Percentiles rank a stretch among this genome's conserved stretches.
These are phyloP conservation scores for Herminia tarsipennalis DNA, from an alignment of 2,888 invertebrate species.

Conservation along the genomic window DNA sequence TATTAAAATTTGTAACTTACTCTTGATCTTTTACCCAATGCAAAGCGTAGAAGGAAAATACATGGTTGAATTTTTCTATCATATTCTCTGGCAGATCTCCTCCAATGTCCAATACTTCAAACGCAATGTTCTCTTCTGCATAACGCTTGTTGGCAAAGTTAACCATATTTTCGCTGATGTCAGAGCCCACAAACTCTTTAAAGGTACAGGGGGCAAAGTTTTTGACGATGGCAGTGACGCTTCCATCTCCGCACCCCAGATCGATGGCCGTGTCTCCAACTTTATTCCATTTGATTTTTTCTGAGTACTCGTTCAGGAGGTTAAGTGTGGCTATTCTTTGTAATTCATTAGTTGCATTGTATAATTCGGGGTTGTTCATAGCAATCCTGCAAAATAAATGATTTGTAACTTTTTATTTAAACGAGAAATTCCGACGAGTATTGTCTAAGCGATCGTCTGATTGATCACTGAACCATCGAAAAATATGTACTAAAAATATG, in stretches of 20 bases:
- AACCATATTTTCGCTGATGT: slow-evolving; percentile 89
- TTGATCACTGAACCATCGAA: too few relatives aligned
- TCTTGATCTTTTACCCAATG: slow-evolving; percentile 41
- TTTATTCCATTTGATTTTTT: slow-evolving; percentile 82
- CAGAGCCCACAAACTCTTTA: slow-evolving; percentile 85
- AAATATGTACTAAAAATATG: too few relatives aligned
- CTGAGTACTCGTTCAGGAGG: slow-evolving; percentile 87
- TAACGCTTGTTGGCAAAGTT: slow-evolving; percentile 85
- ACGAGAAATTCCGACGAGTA: too few relatives aligned
- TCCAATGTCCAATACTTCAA: slow-evolving; percentile 33
- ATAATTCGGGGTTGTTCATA: slow-evolving; percentile 87
- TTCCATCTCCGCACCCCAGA: slow-evolving; percentile 90
- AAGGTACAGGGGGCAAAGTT: slow-evolving; percentile 85
- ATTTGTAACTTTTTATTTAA: too few relatives aligned
- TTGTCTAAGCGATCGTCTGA: too few relatives aligned
- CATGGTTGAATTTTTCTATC: slow-evolving; percentile 33
- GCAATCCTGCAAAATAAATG: too few relatives aligned
- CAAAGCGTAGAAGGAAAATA: slow-evolving; percentile 40
- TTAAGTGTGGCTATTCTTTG: slow-evolving; percentile 85
- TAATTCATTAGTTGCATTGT: slow-evolving; percentile 87
- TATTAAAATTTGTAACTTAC: slow-evolving; percentile 18
- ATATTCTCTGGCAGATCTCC: slow-evolving; percentile 36
- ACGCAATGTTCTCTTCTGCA: slow-evolving; percentile 53
- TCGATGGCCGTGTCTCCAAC: slow-evolving; percentile 70
- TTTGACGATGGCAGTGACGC: slow-evolving; percentile 84